phyloP scores from a whole-genome alignment of 2,113 vertebrate genomes.

The Corapipo altera region DNA sequence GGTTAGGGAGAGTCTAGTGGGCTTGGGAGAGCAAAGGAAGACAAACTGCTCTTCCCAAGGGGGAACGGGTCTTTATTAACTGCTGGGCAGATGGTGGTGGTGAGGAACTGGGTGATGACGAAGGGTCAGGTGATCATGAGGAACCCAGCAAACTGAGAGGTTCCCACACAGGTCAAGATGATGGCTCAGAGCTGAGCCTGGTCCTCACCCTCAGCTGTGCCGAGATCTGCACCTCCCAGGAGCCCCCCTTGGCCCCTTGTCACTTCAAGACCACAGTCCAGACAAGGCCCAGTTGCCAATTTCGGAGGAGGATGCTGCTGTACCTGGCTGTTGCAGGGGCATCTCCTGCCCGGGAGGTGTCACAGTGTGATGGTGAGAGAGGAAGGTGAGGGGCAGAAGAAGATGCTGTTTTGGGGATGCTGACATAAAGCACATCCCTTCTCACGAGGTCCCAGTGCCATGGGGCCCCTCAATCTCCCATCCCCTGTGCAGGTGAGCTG shows the following conservation, averaged over 20 bases:
- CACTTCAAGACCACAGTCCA: fast-evolving
- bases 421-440: fast-evolving
- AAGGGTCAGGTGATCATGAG: neutral
- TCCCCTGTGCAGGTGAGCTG: neutral
- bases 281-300: neutral
- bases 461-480: neutral
- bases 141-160: fast-evolving
- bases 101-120: neutral
- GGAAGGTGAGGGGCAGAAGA: neutral
- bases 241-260: fast-evolving
- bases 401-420: neutral
- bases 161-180: fast-evolving
- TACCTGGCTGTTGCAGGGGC: neutral
- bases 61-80: conserved; percentile 2
- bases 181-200: neutral
- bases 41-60: neutral
- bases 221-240: neutral
- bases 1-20: neutral
- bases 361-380: fast-evolving
- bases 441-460: neutral
- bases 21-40: neutral
- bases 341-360: neutral
- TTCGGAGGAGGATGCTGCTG: neutral
- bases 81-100: fast-evolving
- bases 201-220: neutral